Base-by-base conservation (phyloP, 1,140 invertebrate genomes). In the Saccostrea glomerata region DNA sequence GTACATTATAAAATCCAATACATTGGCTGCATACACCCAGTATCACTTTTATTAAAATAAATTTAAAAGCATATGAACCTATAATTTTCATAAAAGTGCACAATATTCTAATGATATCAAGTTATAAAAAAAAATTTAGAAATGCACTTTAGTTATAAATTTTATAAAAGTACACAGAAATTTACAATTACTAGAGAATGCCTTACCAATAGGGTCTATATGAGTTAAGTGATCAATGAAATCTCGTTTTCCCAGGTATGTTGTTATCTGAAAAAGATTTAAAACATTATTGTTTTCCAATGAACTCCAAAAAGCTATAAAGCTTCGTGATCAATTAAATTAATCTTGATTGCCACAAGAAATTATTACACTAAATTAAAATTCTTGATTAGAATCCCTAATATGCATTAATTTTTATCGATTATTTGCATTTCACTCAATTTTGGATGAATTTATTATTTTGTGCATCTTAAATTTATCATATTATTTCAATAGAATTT, bases 161-260 rank as follows among this genome's bases (percentile, higher is more conserved):
- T 17, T 63, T 63, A n/a, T 6, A 63, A 63, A 20, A 63, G 15
- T 63, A 20, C 58, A 63, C 13, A 60, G 6, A n/a, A 63, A 20
- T 63, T 63, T 63, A 63, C 17, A n/a, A 6, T 63, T 15, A 17
- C 58, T 36, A 36, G n/a, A 63, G 6, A 25, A 83, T 83, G 84
- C 95, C 96, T 95, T 95, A 98, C 98, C 98, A 91, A 99, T 97
- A 0, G 98, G 97, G 94, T 99, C 98, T 82, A 98, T 97, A 82
- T 97, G 97, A 0, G 97, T 97, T 36, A 99, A 96, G 93, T 99
- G 98, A 95, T 99, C 99, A 86, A 99, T 97, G 95, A 98, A 99
- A 94, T 99, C 99, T 92, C 99, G 96, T 95, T 99, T 99, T 6
- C 98, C 98, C 92, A 99, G 96, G 94, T 99, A 99, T 86, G 99